Base-by-base conservation (phyloP, 2,888 invertebrate genomes). In the Rosalia funebris region DNA sequence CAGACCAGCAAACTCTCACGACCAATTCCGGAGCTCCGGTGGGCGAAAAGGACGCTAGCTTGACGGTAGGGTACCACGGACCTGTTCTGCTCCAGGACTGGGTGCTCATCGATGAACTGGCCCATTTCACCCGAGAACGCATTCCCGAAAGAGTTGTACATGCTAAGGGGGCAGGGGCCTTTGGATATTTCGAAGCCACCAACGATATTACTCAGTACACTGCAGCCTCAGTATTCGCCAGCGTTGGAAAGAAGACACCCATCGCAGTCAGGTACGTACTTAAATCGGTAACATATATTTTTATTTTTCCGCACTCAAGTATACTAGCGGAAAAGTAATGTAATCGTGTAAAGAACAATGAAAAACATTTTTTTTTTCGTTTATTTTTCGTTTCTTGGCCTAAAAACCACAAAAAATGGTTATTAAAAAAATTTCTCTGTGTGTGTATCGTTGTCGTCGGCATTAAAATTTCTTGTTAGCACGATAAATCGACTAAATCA, bases 131-230 rank as follows among this genome's bases (percentile, higher is more conserved):
- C 78, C 85, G 96, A 36, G 98, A 98, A 79, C 88, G 97, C 56
- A 97, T 98, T 72, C 98, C 98, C 0, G 97, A 98, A 80, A 87
- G 98, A 69, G 96, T 97, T 1, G 96, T 96, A 0, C 96, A 97
- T 80, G 98, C 98, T 0, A 98, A 97, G 97, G 97, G n/a, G 63
- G 95, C 92, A 20, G 96, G 93, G 10, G 94, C 93, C 0, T 93
- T 92, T 80, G 93, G 81, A 4, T 91, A 92, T 74, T 93, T 95
- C 75, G 92, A 94, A 81, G 91, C 93, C 3, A 95, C 95, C 1
- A 89, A 95, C 76, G 93, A 95, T 74, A 93, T 95, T 62, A 86
- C 87, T 9, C 86, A 90, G 71, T 95, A 93, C 77, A 84, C 85
- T 61, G 92, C 91, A 31, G 93, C 94, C 0, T 89, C 88, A 72